These are phyloP conservation scores for Drosophila stalkeri DNA, from an alignment of 2,888 invertebrate genomes.

Conservation along the genomic window DNA sequence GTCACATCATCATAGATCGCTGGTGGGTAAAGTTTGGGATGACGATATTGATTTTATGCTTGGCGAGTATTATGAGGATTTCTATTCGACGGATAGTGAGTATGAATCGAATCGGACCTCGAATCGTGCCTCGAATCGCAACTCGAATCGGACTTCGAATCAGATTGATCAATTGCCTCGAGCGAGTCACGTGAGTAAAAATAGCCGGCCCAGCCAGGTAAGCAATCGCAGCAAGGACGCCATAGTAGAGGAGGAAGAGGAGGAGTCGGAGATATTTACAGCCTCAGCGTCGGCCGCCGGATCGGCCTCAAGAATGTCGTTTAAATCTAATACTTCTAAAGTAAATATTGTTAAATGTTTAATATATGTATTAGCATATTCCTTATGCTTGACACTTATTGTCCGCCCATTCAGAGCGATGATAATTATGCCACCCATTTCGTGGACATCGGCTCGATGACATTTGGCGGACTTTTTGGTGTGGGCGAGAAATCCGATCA, in stretches of 20 bases:
- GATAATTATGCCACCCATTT: constrained; percentile 73
- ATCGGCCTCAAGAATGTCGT: accelerated
- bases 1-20: neutral
- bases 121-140: too few species aligned
- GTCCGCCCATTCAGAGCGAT: neutral
- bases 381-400: neutral
- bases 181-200: neutral
- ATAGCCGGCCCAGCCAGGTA: neutral
- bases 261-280: constrained; percentile 24
- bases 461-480: constrained; percentile 86
- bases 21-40: accelerated
- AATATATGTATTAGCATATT: neutral
- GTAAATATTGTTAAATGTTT: neutral
- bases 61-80: constrained; percentile 20
- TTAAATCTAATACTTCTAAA: neutral
- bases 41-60: neutral
- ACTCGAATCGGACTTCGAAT: too few species aligned
- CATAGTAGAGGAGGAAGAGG: neutral
- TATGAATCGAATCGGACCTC: neutral
- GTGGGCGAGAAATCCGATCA: constrained; percentile 90
- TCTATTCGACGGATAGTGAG: neutral
- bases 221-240: neutral
- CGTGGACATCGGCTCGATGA: constrained; percentile 83
- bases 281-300: neutral
- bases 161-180: too few species aligned